Percentiles rank a stretch among this genome's conserved stretches.
Conservation (phyloP, 1,140 invertebrate genomes). For the Cecropterus lyciades region DNA sequence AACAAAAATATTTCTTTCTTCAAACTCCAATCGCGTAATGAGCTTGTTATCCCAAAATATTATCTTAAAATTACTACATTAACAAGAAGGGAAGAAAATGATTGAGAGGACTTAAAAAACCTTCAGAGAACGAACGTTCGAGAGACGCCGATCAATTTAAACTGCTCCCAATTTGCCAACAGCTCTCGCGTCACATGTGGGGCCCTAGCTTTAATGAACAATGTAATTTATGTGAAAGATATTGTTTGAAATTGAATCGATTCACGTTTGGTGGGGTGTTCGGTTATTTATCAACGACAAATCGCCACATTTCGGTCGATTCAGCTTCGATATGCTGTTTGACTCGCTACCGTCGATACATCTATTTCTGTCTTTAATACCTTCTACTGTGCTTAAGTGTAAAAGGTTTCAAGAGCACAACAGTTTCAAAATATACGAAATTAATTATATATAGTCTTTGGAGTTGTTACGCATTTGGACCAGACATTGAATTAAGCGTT, state of each 20-base stretch:
- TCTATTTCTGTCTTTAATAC: no score
- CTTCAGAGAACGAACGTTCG: background rate
- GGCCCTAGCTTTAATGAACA: conserved; percentile 34
- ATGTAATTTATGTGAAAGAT: conserved; percentile 44
- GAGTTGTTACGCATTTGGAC: no score
- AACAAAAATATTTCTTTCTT: conserved; percentile 4
- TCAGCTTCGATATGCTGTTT: no score
- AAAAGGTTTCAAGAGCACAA: no score
- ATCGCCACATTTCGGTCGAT: background rate
- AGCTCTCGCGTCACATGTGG: conserved; percentile 38
- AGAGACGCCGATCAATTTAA: conserved; percentile 24
- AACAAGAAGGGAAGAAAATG: conserved; percentile 1
- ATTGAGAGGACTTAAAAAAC: background rate
- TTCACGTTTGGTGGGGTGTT: conserved; percentile 52
- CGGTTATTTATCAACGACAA: background rate
- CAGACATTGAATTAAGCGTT: no score
- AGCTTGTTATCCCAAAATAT: conserved; percentile 8
- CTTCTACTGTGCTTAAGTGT: no score
- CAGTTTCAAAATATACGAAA: no score
- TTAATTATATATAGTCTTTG: no score
- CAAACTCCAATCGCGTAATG: conserved; percentile 6
- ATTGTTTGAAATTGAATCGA: conserved; percentile 52
- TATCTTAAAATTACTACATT: conserved; percentile 4
- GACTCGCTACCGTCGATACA: no score
- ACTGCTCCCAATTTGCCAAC: conserved; percentile 36